Base-by-base conservation (phyloP, 1,140 invertebrate species). In the Diachasma alloeum region DNA sequence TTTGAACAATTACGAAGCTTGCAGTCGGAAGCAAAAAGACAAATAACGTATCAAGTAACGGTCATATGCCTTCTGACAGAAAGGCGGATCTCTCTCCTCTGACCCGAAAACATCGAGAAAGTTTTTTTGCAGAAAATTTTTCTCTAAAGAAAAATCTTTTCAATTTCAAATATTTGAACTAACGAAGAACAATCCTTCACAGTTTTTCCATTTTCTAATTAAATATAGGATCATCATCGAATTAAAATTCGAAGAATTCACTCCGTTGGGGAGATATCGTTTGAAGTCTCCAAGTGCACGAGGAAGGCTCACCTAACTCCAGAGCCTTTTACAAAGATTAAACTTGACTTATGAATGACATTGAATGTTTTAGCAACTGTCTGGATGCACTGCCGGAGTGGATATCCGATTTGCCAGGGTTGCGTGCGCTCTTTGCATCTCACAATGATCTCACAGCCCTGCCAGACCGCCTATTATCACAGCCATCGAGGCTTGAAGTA, bases 301-400 rank as follows among this genome's bases (percentile, higher is more conserved):
- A 17, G 6, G 26, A 74, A 63, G 15, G 36, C 31, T 79, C 31
- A 44, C 42, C 17, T 37, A 74, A 42, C 31, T 46, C 13, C 22
- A 22, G 8, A 39, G n/a, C 4, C 19, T 73, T 24, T 36, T 10
- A 31, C 31, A 67, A 11, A 76, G 77, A 63, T 63, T 24, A 63
- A 63, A 63, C 13, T 15, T 63, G 76, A 59, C 72, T 56, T 76
- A 19, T 63, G 59, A 63, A 63, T 31, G 59, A 31, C 59, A 19
- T 42, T 69, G 31, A 44, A 19, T 42, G 37, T 84, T 83, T 44
- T 79, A 92, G 91, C 84, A 96, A 96, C 82, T 92, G 93, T 83
- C 87, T 96, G 56, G 93, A 93, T 44, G 90, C 92, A 1, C 85
- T 96, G 53, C 95, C 95, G 0, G 93, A 94, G 81, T 96, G 95